Conservation (phyloP, 2,113 vertebrate species). For the Oreochromis niloticus region DNA sequence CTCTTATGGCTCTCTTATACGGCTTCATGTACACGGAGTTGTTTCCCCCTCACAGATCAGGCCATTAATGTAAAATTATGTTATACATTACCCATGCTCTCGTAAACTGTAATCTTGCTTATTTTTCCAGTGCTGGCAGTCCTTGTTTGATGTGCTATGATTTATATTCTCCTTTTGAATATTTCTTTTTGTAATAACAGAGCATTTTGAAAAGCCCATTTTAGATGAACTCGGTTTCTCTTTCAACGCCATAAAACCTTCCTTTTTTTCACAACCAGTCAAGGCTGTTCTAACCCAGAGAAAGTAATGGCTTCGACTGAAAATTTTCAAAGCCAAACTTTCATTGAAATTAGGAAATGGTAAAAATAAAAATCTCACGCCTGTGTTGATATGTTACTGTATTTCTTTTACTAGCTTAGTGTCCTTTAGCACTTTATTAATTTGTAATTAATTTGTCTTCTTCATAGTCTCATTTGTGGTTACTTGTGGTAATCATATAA, state of each 20-base stretch:
- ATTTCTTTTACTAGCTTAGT: constrained; percentile 30
- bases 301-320: neutral
- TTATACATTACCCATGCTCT: constrained; percentile 24
- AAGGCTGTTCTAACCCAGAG: neutral
- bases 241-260: neutral
- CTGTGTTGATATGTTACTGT: neutral
- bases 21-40: constrained; percentile 3
- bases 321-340: neutral
- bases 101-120: constrained; percentile 31
- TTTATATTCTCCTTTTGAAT: neutral
- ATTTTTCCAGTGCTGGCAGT: constrained; percentile 5
- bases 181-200: neutral
- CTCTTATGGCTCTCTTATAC: neutral
- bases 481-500: constrained; percentile 19
- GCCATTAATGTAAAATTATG: constrained; percentile 17
- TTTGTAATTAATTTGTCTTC: constrained; percentile 30
- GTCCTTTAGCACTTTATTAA: constrained; percentile 58
- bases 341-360: neutral
- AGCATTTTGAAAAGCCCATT: constrained; percentile 1
- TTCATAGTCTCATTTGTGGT: constrained; percentile 27
- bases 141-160: neutral
- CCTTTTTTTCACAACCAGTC: neutral
- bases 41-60: constrained; percentile 1
- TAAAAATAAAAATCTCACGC: neutral
- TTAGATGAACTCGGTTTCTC: neutral